phyloP scores from a whole-genome alignment of 1,140 invertebrate species.

The Glossosoma conforme region DNA sequence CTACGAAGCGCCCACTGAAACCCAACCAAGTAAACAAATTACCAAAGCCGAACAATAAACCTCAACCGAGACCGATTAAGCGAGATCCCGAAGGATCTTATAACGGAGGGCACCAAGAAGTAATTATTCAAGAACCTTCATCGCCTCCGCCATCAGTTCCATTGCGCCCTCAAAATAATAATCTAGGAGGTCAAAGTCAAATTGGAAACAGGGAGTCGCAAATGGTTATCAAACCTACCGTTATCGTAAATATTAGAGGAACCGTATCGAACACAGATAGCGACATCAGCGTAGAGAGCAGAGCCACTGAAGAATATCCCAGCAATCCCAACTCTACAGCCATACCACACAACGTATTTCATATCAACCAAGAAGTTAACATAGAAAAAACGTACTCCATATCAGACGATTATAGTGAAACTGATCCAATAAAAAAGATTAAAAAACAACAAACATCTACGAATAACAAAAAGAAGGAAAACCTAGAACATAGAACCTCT shows the following conservation, averaged over 20 bases:
- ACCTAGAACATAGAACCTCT: background rate
- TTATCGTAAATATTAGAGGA: slow-evolving; percentile 46
- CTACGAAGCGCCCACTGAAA: slow-evolving; percentile 13
- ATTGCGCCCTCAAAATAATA: slow-evolving; percentile 35
- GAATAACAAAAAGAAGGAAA: no score
- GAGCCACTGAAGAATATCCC: slow-evolving; percentile 33
- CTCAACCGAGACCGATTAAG: slow-evolving; percentile 3
- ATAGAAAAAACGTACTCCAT: slow-evolving; percentile 34
- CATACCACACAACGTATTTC: slow-evolving; percentile 39
- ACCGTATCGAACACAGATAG: slow-evolving; percentile 40
- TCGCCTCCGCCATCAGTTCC: background rate
- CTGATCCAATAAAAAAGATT: background rate
- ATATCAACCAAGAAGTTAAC: slow-evolving; percentile 47
- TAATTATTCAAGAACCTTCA: background rate
- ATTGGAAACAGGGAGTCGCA: slow-evolving; percentile 46
- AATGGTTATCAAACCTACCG: slow-evolving; percentile 46
- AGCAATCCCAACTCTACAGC: slow-evolving; percentile 12
- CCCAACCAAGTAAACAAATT: slow-evolving; percentile 1
- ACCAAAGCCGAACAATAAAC: slow-evolving; percentile 1
- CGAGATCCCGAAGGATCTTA: no score
- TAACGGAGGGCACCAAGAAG: background rate
- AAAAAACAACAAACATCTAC: slow-evolving; percentile 7
- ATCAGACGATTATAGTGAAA: slow-evolving; percentile 5
- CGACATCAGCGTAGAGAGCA: slow-evolving; percentile 39
- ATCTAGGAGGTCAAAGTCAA: slow-evolving; percentile 43